Percentiles rank a stretch among this genome's conserved stretches.
Evolutionary conservation across 2,888 invertebrate species (phyloP).

Genomic region (Tigriopus californicus): DNA sequence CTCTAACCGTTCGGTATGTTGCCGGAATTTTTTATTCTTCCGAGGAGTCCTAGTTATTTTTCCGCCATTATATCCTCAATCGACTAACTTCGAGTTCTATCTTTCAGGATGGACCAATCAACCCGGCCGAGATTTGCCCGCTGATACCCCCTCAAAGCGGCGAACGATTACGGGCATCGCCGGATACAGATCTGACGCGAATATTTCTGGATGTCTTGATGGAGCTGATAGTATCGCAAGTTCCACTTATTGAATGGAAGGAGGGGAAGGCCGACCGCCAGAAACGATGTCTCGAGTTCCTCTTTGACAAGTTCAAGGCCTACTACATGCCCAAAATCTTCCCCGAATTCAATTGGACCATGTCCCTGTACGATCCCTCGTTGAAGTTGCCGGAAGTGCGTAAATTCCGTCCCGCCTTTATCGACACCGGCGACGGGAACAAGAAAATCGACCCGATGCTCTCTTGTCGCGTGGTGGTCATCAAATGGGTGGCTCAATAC

Average conservation of each 20-base stretch:
- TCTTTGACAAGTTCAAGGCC: constrained; percentile 66
- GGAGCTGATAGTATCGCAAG: constrained; percentile 13
- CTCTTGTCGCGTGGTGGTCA: constrained; percentile 47
- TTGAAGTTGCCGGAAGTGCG: constrained; percentile 35
- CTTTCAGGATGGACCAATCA: constrained; percentile 9
- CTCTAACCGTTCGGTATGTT: too few species aligned
- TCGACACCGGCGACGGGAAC: constrained; percentile 23
- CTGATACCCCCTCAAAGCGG: constrained; percentile 11
- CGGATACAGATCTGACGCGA: constrained; percentile 12
- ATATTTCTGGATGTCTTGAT: constrained; percentile 13
- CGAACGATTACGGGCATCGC: not conserved
- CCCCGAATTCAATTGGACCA: constrained; percentile 58
- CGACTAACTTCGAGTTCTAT: too few species aligned
- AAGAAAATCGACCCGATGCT: constrained; percentile 15
- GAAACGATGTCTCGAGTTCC: not conserved
- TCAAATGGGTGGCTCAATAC: constrained; percentile 73
- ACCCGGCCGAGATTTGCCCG: constrained; percentile 7
- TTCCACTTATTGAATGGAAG: constrained; percentile 11
- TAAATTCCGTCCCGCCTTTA: constrained; percentile 36
- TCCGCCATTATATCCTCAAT: too few species aligned
- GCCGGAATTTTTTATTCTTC: not conserved
- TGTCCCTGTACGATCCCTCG: constrained; percentile 62
- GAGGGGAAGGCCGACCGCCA: not conserved
- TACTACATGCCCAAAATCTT: constrained; percentile 77
- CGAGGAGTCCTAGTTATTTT: not conserved